Evolutionary conservation across 2,888 invertebrate species (phyloP).

Genomic region (Ornithoptera alexandrae): DNA sequence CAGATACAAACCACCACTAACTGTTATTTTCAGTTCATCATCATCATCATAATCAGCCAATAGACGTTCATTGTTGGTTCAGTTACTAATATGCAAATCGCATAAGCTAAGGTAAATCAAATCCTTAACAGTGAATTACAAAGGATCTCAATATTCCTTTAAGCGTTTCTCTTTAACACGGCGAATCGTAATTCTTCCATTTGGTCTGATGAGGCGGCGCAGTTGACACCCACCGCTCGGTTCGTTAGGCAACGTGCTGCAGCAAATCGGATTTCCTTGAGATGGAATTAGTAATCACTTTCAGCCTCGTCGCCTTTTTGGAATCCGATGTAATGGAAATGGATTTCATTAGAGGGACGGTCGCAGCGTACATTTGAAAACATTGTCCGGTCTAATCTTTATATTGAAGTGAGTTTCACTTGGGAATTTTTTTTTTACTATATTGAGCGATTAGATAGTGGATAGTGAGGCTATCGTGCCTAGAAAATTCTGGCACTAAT

Average conservation of each 20-base stretch:
- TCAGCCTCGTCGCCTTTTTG: conserved; percentile 22
- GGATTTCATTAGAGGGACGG: conserved; percentile 17
- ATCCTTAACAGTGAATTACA: conserved; percentile 1
- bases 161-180: conserved; percentile 26
- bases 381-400: neutral
- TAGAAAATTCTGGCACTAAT: too few species aligned
- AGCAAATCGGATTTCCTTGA: conserved; percentile 55
- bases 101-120: neutral
- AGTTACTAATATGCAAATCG: neutral
- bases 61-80: too few species aligned
- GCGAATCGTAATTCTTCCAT: conserved; percentile 44
- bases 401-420: neutral
- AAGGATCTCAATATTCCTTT: neutral
- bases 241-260: conserved; percentile 58
- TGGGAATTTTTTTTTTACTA: neutral
- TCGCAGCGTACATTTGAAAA: neutral
- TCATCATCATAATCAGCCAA: too few species aligned
- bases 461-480: too few species aligned
- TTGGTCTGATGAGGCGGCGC: conserved; percentile 51
- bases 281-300: conserved; percentile 69
- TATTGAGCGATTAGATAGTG: too few species aligned
- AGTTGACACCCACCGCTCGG: conserved; percentile 52
- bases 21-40: too few species aligned
- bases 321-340: conserved; percentile 17
- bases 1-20: too few species aligned